phyloP scores from a whole-genome alignment of 2,113 vertebrate genomes.

The Siniperca knerii region DNA sequence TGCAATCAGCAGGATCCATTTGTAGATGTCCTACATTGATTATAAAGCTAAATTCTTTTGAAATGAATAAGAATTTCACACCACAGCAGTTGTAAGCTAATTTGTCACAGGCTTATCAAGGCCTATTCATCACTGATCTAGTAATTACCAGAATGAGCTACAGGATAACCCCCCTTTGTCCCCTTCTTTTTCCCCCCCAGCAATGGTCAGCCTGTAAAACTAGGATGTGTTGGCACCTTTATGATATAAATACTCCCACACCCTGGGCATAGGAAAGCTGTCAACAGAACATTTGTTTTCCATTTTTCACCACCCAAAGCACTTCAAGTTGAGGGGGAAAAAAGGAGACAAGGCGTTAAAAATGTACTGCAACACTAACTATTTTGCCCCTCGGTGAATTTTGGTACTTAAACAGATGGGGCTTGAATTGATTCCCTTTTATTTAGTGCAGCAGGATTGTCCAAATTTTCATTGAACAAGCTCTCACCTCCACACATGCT shows the following conservation, averaged over 20 bases:
- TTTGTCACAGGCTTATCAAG: slow-evolving; percentile 66
- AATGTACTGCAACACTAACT: slow-evolving; percentile 80
- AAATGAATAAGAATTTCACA: slow-evolving; percentile 58
- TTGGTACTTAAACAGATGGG: slow-evolving; percentile 83
- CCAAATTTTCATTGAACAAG: slow-evolving; percentile 60
- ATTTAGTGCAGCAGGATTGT: slow-evolving; percentile 63
- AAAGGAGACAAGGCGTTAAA: slow-evolving; percentile 84
- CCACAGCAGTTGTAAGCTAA: slow-evolving; percentile 54
- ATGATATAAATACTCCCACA: slow-evolving; percentile 86
- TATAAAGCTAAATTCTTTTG: slow-evolving; percentile 28
- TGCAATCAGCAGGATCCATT: slow-evolving; percentile 39
- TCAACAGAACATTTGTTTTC: slow-evolving; percentile 88
- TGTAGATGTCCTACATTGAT: slow-evolving; percentile 39
- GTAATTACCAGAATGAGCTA: slow-evolving; percentile 70
- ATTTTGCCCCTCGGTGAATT: slow-evolving; percentile 84
- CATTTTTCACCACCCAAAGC: slow-evolving; percentile 88
- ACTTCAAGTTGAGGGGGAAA: slow-evolving; percentile 72
- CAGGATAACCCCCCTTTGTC: slow-evolving; percentile 46
- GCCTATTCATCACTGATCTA: slow-evolving; percentile 61
- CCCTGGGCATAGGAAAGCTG: slow-evolving; percentile 87
- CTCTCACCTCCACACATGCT: slow-evolving; percentile 72
- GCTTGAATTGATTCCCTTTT: slow-evolving; percentile 73
- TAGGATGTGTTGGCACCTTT: slow-evolving; percentile 84
- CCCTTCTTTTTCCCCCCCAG: slow-evolving; percentile 58
- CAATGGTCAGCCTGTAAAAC: slow-evolving; percentile 79